Evolutionary conservation across 2,113 vertebrate species (phyloP).

Genomic region (Picathartes gymnocephalus): DNA sequence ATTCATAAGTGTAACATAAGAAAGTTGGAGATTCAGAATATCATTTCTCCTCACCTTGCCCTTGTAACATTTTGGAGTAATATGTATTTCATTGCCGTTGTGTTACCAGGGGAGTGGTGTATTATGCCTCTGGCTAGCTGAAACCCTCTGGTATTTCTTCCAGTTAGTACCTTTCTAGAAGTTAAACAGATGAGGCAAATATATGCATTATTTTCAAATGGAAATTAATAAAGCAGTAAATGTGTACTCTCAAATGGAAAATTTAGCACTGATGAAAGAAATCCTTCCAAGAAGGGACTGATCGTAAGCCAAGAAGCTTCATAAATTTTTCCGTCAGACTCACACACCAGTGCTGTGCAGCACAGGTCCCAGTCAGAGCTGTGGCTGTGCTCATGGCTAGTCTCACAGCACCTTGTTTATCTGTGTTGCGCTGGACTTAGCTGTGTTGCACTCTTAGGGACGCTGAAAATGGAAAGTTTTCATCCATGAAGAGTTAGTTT

Average conservation of each 20-base stretch:
- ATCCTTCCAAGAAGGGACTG: neutral
- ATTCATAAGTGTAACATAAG: neutral
- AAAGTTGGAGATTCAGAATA: neutral
- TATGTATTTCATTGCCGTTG: neutral
- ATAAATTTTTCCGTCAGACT: neutral
- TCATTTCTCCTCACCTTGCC: neutral
- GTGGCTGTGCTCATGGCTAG: neutral
- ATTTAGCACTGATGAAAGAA: neutral
- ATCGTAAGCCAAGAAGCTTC: neutral
- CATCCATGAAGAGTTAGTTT: neutral
- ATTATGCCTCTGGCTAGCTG: neutral
- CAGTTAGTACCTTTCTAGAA: neutral
- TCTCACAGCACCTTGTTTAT: neutral
- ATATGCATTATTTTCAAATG: neutral
- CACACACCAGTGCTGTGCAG: neutral
- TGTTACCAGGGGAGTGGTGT: neutral
- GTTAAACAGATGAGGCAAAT: neutral
- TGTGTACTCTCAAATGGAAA: neutral
- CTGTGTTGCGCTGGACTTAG: neutral
- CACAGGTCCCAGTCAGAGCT: neutral
- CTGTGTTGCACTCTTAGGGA: neutral
- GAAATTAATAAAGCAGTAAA: neutral
- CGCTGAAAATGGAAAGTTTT: neutral
- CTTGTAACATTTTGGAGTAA: neutral
- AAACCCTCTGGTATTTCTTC: neutral